phyloP scores from a whole-genome alignment of 2,797 vertebrate genomes.

The Helostoma temminkii region DNA sequence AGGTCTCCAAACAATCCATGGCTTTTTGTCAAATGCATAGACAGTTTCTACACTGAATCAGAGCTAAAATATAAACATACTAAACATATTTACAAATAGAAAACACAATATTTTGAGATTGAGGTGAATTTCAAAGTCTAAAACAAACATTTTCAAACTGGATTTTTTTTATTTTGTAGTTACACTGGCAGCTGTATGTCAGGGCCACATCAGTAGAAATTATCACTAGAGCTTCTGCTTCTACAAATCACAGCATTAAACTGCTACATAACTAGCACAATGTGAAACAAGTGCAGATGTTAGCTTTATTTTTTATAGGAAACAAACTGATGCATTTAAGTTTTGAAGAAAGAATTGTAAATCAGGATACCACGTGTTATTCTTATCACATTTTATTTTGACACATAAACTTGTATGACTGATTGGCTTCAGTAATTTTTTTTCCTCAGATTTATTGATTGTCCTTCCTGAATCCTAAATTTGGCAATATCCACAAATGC shows the following conservation, averaged over 20 bases:
- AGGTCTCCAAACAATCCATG: constrained; percentile 68
- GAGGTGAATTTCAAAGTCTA: constrained; percentile 34
- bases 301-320: constrained; percentile 22
- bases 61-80: constrained; percentile 69
- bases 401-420: constrained; percentile 16
- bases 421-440: not conserved
- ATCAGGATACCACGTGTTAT: constrained; percentile 6
- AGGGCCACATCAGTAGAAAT: constrained; percentile 45
- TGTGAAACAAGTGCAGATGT: constrained; percentile 37
- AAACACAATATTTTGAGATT: constrained; percentile 52
- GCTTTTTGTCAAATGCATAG: constrained; percentile 77
- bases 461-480: constrained; percentile 6
- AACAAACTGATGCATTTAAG: constrained; percentile 19
- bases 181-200: constrained; percentile 21
- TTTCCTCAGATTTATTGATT: constrained; percentile 21
- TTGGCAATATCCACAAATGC: constrained; percentile 12
- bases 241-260: constrained; percentile 62
- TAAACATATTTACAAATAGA: constrained; percentile 65
- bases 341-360: constrained; percentile 20
- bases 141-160: constrained; percentile 22
- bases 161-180: constrained; percentile 8
- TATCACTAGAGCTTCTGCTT: constrained; percentile 43
- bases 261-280: constrained; percentile 44
- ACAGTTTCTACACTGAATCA: constrained; percentile 51
- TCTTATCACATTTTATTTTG: constrained; percentile 17